phyloP scores from a whole-genome alignment of 2,113 vertebrate species.

The Cryptotis parvus region DNA sequence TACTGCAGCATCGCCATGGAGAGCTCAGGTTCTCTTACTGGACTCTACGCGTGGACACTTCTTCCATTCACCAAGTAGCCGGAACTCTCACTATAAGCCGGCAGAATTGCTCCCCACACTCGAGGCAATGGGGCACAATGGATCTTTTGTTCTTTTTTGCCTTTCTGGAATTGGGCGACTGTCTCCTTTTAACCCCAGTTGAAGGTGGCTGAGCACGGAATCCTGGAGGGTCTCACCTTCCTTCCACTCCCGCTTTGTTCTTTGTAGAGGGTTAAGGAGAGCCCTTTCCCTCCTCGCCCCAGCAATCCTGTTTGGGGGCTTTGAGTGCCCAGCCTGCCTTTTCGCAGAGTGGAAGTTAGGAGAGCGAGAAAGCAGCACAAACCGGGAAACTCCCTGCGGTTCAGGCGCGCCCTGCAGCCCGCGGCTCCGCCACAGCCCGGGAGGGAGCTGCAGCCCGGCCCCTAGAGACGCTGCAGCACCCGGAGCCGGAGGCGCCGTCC shows the following conservation, averaged over 20 bases:
- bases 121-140: conserved; percentile 39
- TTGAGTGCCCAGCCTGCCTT: not conserved
- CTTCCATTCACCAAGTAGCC: conserved; percentile 47
- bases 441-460: not conserved
- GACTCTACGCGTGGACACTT: conserved; percentile 23
- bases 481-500: not conserved
- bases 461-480: not conserved
- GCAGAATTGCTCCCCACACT: not conserved
- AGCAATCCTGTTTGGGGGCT: not conserved
- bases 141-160: conserved; percentile 69
- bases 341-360: conserved; percentile 52
- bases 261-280: not conserved
- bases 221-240: conserved; percentile 41
- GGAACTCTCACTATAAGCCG: not conserved
- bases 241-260: conserved; percentile 21
- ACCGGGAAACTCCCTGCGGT: conserved; percentile 12
- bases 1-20: not conserved
- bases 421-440: not conserved
- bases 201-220: not conserved
- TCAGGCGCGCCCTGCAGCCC: not conserved
- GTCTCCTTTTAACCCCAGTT: not conserved
- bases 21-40: conserved; percentile 73
- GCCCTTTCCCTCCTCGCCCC: not conserved
- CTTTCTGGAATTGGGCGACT: conserved; percentile 11
- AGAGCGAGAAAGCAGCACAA: not conserved